Conservation (phyloP, 2,113 vertebrate genomes). For the Ctenomys sociabilis region DNA sequence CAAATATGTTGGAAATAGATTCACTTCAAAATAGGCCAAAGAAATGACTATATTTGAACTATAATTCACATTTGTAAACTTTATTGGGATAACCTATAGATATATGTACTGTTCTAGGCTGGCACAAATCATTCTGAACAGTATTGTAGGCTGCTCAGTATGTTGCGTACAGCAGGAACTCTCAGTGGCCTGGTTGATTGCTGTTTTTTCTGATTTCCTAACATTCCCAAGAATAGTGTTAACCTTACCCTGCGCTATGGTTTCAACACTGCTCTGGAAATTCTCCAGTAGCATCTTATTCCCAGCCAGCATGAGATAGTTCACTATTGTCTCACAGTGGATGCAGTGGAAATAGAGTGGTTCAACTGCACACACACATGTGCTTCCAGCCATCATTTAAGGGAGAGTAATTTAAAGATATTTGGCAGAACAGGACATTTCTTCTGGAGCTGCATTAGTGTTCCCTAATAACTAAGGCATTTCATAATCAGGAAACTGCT, state of each 20-base stretch:
- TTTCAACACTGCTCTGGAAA: background rate
- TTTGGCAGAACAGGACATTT: background rate
- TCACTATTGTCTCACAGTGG: background rate
- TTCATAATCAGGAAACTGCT: background rate
- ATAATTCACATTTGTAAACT: conserved; percentile 30
- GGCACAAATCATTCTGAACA: conserved; percentile 15
- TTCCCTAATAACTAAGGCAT: background rate
- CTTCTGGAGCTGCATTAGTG: background rate
- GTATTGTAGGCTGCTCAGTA: conserved; percentile 41
- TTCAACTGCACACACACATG: background rate
- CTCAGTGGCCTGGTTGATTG: conserved; percentile 59
- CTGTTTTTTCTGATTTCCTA: conserved; percentile 22
- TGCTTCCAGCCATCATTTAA: background rate
- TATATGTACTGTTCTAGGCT: background rate
- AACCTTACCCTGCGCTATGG: background rate
- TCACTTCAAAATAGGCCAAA: conserved; percentile 25
- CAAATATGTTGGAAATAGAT: background rate
- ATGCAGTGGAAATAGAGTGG: background rate
- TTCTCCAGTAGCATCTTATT: background rate
- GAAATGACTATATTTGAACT: conserved; percentile 45
- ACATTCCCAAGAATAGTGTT: conserved; percentile 70
- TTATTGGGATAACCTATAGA: background rate
- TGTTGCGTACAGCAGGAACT: conserved; percentile 10
- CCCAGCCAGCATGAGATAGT: background rate
- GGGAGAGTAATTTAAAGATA: background rate